Base-by-base conservation (phyloP, 2,888 invertebrate species). In the Apotomis capreana region DNA sequence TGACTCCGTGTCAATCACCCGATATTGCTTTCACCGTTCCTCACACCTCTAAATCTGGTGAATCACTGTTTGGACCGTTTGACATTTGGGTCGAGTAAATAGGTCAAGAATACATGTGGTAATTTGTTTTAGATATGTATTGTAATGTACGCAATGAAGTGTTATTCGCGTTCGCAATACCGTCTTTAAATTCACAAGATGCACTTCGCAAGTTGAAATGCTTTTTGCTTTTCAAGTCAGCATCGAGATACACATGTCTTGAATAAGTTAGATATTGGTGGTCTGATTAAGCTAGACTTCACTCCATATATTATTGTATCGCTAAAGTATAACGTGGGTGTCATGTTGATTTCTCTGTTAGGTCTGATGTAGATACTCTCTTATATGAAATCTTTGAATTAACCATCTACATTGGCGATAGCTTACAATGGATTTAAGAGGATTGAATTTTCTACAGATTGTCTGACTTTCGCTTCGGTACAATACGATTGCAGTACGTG, bases 1-100 rank as follows among this genome's bases (percentile, higher is more conserved):
- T 74, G 78, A 78, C 82, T 78, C 80, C 76, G 82, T 87, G 89
- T 89, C 90, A 89, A 89, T 90, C 89, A 89, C 82, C 80, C 80
- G 81, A 79, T 78, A 78, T 76, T 73, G 69, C 74, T 76, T 74
- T 74, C 70, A 63, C 75, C 68, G 68, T 59, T 69, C 73, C 67
- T 77, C 57, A 74, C 65, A 57, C 65, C 70, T 57, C 13, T 60
- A 49, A 46, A 36, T 40, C 49, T 49, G 63, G 52, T 61, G 57
- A 70, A 76, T 81, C 78, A 82, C 83, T 83, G 83, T 88, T 90
- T 90, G 86, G 83, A 83, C 82, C 82, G 80, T 83, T 86, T 87
- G 87, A 80, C 88, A 90, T 90, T 90, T 89, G 76, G 78, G 78
- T 79, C 82, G 81, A 84, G 81, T 77, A 76, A 86, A 80, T 87